Evolutionary conservation across 92 coral and sea anemone genomes (phyloP).

Genomic region (Metridium senile): DNA sequence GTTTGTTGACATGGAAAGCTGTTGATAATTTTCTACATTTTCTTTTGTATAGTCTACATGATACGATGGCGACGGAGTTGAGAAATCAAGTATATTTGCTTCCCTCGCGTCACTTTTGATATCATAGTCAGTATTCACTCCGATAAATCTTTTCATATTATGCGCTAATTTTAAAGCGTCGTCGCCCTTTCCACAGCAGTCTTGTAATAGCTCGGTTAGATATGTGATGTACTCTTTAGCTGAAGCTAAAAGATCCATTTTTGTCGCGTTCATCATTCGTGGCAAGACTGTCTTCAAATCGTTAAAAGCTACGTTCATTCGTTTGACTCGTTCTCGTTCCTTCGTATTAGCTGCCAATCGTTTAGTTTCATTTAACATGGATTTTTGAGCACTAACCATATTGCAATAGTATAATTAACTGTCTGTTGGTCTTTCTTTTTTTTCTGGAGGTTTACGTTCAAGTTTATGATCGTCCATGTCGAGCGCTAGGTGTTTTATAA

Average conservation of each 20-base stretch:
- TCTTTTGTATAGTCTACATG: background rate
- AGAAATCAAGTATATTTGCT: background rate
- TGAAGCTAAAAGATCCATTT: conserved; percentile 46
- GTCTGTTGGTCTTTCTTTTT: too few relatives aligned
- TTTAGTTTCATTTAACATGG: conserved; percentile 10
- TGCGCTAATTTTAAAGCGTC: background rate
- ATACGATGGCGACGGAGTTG: background rate
- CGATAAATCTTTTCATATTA: background rate
- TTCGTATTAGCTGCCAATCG: conserved; percentile 52
- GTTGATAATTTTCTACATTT: background rate
- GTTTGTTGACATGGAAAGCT: background rate
- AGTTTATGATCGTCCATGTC: too few relatives aligned
- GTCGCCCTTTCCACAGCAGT: conserved; percentile 3
- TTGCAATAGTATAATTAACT: too few relatives aligned
- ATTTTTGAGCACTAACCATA: background rate
- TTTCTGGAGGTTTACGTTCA: too few relatives aligned
- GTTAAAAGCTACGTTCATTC: conserved; percentile 55
- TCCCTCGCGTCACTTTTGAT: background rate
- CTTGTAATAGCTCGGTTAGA: conserved; percentile 29
- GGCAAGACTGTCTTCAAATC: conserved; percentile 56
- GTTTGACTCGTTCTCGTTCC: conserved; percentile 51
- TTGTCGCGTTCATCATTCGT: conserved; percentile 34
- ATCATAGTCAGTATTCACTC: background rate
- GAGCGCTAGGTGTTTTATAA: too few relatives aligned
- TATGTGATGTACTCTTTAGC: conserved; percentile 40